Conservation (phyloP, 64 coral and sea anemone species). For the Stylophora pistillata region DNA sequence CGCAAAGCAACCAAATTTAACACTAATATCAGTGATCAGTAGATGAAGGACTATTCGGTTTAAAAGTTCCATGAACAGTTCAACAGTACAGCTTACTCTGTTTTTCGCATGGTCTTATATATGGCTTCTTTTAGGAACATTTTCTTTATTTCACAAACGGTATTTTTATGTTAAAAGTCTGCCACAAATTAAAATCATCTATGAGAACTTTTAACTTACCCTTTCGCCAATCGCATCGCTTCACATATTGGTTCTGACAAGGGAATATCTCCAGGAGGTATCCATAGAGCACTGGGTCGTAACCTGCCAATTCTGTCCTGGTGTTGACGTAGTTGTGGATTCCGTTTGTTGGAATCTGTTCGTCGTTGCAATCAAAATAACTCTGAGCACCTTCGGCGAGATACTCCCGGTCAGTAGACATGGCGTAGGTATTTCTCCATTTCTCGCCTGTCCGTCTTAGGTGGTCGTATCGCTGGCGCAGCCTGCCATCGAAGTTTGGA, state of each 20-base stretch:
- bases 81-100: no score
- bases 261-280: conserved; percentile 89
- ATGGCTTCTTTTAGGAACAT: no score
- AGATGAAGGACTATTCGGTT: no score
- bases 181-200: no score
- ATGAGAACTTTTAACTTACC: conserved; percentile 24
- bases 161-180: background rate
- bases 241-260: conserved; percentile 76
- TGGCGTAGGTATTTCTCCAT: conserved; percentile 87
- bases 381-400: conserved; percentile 94
- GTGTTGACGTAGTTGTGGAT: conserved; percentile 96
- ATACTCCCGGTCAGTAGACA: conserved; percentile 88
- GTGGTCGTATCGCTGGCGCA: conserved; percentile 73
- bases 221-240: conserved; percentile 67
- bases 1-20: no score
- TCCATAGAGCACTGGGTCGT: conserved; percentile 80
- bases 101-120: no score
- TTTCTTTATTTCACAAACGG: no score
- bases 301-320: conserved; percentile 52
- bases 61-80: no score
- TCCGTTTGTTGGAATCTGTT: conserved; percentile 66
- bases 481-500: conserved; percentile 62
- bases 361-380: conserved; percentile 84
- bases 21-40: no score
- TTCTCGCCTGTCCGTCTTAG: conserved; percentile 26